Base-by-base conservation (phyloP, 2,113 vertebrate species). In the Daubentonia madagascariensis region DNA sequence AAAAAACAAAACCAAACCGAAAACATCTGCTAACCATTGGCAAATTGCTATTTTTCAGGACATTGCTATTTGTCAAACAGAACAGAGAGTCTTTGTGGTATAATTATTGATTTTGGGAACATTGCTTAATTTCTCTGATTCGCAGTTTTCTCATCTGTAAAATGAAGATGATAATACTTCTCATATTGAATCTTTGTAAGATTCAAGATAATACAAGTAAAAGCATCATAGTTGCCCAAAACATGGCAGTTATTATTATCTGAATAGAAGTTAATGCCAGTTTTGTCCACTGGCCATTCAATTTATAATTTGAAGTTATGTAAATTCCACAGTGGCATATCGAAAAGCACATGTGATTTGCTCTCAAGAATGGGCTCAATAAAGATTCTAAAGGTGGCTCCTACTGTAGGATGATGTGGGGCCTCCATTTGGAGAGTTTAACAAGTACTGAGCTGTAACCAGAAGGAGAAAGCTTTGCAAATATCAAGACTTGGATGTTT, bases 321-420 rank as follows among this genome's bases (percentile, higher is more conserved):
- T 80, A 70, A 80, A 54, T 84, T 95, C 92, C 28, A 59, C 7
- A 50, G n/a, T 37, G 40, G 43, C 83, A 68, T 86, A 73, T 61
- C 83, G 81, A 83, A 97, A 93, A 65, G 76, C 72, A 91, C 43
- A 22, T 83, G 52, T 72, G 40, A 91, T 81, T 85, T 86, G n/a
- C 94, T 85, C 32, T 80, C 73, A 87, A 81, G 92, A 95, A 85
- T 43, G n/a, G 10, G 70, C 87, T 92, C 87, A 68, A 28, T 95
- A 43, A 37, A 25, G 25, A 83, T 70, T 48, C 40, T 35, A 45
- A 73, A 90, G 57, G 20, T 52, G 92, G 23, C 28, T 22, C n/a
- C 43, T 12, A n/a, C 23, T 79, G 18, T 48, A 76, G 10, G 54
- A 45, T 7, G 61, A 78, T 23, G 37, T 20, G 40, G 48, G 35